phyloP scores from a whole-genome alignment of 2,888 invertebrate genomes.

The Thecophora atra region DNA sequence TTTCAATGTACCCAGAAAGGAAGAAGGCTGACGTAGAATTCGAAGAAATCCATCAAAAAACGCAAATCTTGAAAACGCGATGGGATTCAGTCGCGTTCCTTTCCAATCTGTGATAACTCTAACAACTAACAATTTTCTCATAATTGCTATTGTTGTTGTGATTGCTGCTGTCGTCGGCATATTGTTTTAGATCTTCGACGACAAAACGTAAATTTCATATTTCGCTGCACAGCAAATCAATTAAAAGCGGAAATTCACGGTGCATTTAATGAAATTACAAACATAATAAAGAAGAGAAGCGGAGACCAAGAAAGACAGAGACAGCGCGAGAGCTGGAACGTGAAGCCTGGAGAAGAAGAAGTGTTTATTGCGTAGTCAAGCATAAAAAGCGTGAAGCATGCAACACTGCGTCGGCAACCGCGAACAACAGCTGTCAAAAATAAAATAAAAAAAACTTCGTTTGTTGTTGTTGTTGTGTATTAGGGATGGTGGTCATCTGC shows the following conservation, averaged over 20 bases:
- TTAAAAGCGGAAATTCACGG: conserved; percentile 16
- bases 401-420: background rate
- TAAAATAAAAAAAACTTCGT: conserved; percentile 30
- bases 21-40: background rate
- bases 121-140: background rate
- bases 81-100: background rate
- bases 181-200: conserved; percentile 9
- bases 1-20: too few relatives aligned
- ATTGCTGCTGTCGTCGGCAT: background rate
- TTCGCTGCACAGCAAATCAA: conserved; percentile 14
- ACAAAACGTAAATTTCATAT: conserved; percentile 9
- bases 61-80: background rate
- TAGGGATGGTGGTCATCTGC: background rate
- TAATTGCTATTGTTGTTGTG: background rate
- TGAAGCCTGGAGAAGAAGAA: background rate
- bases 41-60: background rate
- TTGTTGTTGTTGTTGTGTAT: background rate
- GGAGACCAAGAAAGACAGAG: background rate
- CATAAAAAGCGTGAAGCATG: background rate
- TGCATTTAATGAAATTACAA: conserved; percentile 15
- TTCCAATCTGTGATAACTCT: background rate
- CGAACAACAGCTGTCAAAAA: conserved; percentile 35
- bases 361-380: conserved; percentile 1
- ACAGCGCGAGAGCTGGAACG: background rate
- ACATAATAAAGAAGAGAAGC: background rate